Evolutionary conservation across 2,888 invertebrate genomes (phyloP), one percentile per base, ranked within the genome.

Genomic region (Lasioglossum pauxillum): DNA sequence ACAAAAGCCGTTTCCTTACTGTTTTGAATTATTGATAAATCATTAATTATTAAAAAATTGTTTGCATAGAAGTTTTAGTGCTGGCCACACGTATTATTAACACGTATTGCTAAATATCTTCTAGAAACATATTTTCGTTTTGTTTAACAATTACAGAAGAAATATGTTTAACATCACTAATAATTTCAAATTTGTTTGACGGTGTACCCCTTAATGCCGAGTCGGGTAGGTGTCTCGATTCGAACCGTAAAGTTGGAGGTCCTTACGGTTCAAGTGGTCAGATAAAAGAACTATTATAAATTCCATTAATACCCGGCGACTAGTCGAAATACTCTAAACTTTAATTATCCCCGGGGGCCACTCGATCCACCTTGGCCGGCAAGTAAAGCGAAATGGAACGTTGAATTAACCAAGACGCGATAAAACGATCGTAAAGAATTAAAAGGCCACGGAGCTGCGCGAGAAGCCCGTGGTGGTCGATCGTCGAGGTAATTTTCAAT

Each of bases 281-380:
- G 85, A 88, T 88, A 93, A 92, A 92, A 75, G 91, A 89, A 90
- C 90, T 87, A 92, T 93, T 92, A 92, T 90, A 92, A 92, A 94
- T 93, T 93, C 92, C 91, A 93, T 94, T 93, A 93, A 93, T 93
- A 89, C 91, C 89, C 74, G 75, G 79, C 64, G 85, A 89, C 90
- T 91, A 90, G 92, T 92, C 87, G 89, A 85, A 92, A 89, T 88
- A 88, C 91, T 90, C 75, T 76, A 88, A 91, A 92, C 91, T 94
- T 93, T 92, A 93, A 92, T 93, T 93, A 92, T 93, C 92, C 87
- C 86, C 82, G 77, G 79, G 83, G 85, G 41, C 41, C 44, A 60
- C 78, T 71, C 78, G 78, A 80, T 72, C 74, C 53, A 41, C 38
- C 49, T 73, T 74, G 71, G 73, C 53, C n/a, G 75, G 75, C 73